These are phyloP conservation scores for Cyprinus carpio DNA, from an alignment of 2,113 vertebrate genomes.

Conservation along the genomic window DNA sequence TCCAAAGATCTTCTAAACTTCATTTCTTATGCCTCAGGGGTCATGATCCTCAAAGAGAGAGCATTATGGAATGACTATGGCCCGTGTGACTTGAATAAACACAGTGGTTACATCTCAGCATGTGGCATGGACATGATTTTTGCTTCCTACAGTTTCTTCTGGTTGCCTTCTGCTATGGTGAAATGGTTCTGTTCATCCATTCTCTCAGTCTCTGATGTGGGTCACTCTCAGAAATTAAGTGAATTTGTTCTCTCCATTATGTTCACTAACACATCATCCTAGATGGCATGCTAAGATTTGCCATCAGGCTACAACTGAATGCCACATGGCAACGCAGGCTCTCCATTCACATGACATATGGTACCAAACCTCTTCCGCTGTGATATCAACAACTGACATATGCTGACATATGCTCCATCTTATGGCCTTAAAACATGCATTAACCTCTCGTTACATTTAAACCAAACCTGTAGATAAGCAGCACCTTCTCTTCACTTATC, in stretches of 20 bases:
- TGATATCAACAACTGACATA: slow-evolving; percentile 28
- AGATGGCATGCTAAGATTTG: slow-evolving; percentile 7
- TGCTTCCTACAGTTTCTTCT: not conserved
- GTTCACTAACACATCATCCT: slow-evolving; percentile 25
- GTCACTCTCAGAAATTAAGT: slow-evolving; percentile 28
- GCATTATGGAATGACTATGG: too few species aligned
- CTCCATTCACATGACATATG: slow-evolving; percentile 6
- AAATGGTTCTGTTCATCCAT: not conserved
- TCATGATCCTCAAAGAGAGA: too few species aligned
- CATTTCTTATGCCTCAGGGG: too few species aligned
- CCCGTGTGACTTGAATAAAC: not conserved
- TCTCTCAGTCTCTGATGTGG: not conserved
- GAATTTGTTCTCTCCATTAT: not conserved
- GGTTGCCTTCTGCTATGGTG: not conserved
- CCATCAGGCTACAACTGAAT: slow-evolving; percentile 22
- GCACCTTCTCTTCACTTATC: not conserved
- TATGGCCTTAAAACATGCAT: slow-evolving; percentile 11
- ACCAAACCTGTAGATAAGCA: not conserved
- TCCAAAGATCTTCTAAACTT: not conserved
- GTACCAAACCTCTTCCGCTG: slow-evolving; percentile 1
- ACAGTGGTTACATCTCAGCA: not conserved
- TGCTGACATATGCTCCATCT: not conserved
- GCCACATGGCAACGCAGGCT: not conserved
- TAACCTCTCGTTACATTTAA: not conserved
- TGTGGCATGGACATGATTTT: not conserved